phyloP scores from a whole-genome alignment of 1,140 invertebrate genomes.

The Pseudomyrmex sp. region DNA sequence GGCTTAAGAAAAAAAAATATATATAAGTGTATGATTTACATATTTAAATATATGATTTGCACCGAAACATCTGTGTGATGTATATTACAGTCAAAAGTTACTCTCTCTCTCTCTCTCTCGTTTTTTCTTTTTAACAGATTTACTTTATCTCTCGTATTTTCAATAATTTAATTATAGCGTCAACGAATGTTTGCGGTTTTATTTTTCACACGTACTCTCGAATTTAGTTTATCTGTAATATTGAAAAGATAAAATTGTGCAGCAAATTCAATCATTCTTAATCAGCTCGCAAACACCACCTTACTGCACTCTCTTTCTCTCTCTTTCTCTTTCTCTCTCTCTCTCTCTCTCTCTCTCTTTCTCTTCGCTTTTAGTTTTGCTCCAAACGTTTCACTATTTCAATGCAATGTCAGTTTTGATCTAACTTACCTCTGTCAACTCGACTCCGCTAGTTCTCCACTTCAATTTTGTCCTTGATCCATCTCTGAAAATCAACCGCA shows the following conservation, averaged over 20 bases:
- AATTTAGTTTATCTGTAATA: not conserved
- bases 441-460: not conserved
- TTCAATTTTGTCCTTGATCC: constrained; percentile 23
- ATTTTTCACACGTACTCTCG: not conserved
- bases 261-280: not conserved
- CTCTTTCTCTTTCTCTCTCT: too few species aligned
- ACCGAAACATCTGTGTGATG: not conserved
- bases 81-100: too few species aligned
- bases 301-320: not conserved
- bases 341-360: too few species aligned
- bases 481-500: constrained; percentile 17
- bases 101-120: too few species aligned
- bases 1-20: too few species aligned
- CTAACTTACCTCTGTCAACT: constrained; percentile 31
- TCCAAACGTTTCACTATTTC: constrained; percentile 3
- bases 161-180: not conserved
- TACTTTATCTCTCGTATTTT: not conserved
- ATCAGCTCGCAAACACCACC: not conserved
- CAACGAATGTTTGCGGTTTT: not conserved
- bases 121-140: too few species aligned
- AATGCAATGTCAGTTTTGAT: constrained; percentile 2
- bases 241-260: not conserved
- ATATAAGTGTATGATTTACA: too few species aligned
- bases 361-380: not conserved
- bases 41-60: not conserved